phyloP scores from a whole-genome alignment of 2,797 vertebrate genomes.

The Malacoctenus gilli region DNA sequence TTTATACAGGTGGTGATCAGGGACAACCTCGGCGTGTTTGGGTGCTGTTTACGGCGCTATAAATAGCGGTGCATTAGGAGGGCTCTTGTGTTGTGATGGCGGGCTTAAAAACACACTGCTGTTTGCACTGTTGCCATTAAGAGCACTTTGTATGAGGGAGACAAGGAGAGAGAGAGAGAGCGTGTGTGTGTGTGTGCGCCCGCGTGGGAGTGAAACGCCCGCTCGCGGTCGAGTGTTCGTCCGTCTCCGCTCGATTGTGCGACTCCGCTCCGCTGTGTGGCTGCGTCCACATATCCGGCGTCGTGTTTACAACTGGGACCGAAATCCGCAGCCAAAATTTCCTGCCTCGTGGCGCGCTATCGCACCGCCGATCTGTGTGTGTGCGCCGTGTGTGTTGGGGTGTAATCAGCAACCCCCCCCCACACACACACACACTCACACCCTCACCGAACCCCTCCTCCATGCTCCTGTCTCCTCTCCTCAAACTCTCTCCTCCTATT shows the following conservation, averaged over 20 bases:
- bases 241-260: slow-evolving; percentile 26
- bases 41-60: slow-evolving; percentile 51
- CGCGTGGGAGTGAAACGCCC: slow-evolving; percentile 17
- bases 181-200: slow-evolving; percentile 3
- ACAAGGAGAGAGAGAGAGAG: neutral
- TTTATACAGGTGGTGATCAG: slow-evolving; percentile 55
- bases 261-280: slow-evolving; percentile 26
- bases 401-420: slow-evolving; percentile 46
- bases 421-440: too few species aligned
- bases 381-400: slow-evolving; percentile 29
- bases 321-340: slow-evolving; percentile 44
- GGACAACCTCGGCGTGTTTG: slow-evolving; percentile 41
- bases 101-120: slow-evolving; percentile 40
- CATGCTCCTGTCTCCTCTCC: slow-evolving; percentile 17
- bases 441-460: neutral
- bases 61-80: slow-evolving; percentile 67
- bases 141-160: slow-evolving; percentile 40
- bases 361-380: slow-evolving; percentile 37
- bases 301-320: slow-evolving; percentile 55
- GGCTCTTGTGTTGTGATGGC: slow-evolving; percentile 45
- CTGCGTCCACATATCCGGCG: slow-evolving; percentile 29
- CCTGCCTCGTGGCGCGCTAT: slow-evolving; percentile 41
- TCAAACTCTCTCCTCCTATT: slow-evolving; percentile 52
- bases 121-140: slow-evolving; percentile 54
- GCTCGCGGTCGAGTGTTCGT: slow-evolving; percentile 22